Conservation (phyloP, 2,113 vertebrate genomes). For the Megalops atlanticus region DNA sequence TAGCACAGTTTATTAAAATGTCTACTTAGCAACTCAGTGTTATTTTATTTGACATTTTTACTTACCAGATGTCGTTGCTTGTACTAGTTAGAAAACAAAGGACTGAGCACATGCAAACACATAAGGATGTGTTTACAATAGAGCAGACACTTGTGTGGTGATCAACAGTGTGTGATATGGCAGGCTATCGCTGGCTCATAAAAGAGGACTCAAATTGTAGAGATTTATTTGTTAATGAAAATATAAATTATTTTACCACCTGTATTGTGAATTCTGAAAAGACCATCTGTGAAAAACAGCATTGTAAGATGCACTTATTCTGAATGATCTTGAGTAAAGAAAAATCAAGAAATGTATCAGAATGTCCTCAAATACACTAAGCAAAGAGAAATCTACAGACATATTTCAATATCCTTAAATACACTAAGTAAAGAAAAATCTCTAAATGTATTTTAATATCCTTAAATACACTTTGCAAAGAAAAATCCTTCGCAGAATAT, state of each 20-base stretch:
- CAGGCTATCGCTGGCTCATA: background rate
- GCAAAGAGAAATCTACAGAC: background rate
- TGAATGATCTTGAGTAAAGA: too few relatives aligned
- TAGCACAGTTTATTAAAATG: constrained; percentile 34
- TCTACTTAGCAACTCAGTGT: constrained; percentile 9
- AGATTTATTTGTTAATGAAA: background rate
- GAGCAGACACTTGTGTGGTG: background rate
- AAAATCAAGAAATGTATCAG: too few relatives aligned
- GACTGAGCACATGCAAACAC: background rate
- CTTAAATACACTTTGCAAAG: background rate
- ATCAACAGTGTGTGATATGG: too few relatives aligned
- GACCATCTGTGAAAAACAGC: too few relatives aligned
- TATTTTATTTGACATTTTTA: constrained; percentile 19
- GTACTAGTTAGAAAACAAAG: constrained; percentile 15
- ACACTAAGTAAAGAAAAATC: background rate
- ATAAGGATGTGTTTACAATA: background rate
- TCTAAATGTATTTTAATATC: background rate
- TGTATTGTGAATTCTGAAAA: too few relatives aligned
- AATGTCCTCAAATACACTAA: background rate
- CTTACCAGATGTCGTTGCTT: constrained; percentile 6
- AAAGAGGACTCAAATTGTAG: background rate
- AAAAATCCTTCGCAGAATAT: too few relatives aligned
- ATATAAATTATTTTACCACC: background rate
- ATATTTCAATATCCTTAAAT: background rate
- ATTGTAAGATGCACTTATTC: too few relatives aligned